Conservation (phyloP, 2,888 invertebrate species). For the Oscheius myriophilus region DNA sequence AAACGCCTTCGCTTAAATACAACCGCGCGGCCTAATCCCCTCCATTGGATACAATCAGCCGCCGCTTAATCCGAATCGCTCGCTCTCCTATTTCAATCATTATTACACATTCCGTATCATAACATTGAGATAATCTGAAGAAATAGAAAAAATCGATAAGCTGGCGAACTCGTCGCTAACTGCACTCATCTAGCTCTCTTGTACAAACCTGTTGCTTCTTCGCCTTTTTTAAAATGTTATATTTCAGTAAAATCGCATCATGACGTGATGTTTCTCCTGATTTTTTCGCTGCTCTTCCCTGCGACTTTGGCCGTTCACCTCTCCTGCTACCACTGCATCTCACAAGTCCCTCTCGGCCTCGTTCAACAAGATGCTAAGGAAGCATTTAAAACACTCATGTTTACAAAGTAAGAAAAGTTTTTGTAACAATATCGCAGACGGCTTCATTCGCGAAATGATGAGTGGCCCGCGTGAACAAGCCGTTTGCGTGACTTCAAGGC, state of each 20-base stretch:
- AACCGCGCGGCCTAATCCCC: not conserved
- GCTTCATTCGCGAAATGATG: too few species aligned
- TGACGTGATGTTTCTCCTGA: conserved; percentile 19
- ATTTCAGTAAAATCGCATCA: not conserved
- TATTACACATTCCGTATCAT: not conserved
- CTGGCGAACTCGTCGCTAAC: too few species aligned
- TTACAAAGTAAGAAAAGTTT: conserved; percentile 8
- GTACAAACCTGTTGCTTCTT: too few species aligned
- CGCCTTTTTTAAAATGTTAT: too few species aligned
- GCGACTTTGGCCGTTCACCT: not conserved
- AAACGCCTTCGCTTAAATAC: too few species aligned
- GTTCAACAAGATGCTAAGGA: conserved; percentile 17
- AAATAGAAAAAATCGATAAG: conserved; percentile 11
- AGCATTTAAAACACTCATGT: conserved; percentile 23
- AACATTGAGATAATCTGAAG: conserved; percentile 3
- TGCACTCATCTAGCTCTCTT: too few species aligned
- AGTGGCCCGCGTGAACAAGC: too few species aligned
- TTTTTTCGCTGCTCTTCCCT: not conserved
- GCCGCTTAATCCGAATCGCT: too few species aligned
- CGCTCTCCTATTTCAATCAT: too few species aligned
- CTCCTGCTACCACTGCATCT: conserved; percentile 23
- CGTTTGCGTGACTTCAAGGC: too few species aligned
- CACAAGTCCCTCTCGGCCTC: conserved; percentile 24
- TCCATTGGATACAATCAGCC: conserved; percentile 25
- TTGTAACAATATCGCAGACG: too few species aligned